Conservation (phyloP, 1,140 invertebrate genomes). For the Euura saliciscinereae region DNA sequence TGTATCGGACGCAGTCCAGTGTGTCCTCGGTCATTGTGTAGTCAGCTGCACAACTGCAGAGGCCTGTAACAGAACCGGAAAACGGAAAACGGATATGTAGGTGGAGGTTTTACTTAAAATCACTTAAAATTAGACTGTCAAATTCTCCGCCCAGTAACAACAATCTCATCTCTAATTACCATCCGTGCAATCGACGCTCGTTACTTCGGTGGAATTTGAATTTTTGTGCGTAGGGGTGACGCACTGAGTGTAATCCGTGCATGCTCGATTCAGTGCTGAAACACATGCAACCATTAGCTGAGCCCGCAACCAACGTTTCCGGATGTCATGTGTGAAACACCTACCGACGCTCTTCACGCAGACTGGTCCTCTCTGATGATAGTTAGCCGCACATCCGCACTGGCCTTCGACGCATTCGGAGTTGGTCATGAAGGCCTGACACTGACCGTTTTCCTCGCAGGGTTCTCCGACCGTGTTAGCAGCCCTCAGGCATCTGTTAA, state of each 20-base stretch:
- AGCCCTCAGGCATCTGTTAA: constrained; percentile 40
- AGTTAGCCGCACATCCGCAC: constrained; percentile 39
- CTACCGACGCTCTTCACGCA: constrained; percentile 43
- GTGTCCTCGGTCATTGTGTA: constrained; percentile 40
- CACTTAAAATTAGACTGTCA: background rate
- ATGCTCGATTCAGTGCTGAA: constrained; percentile 38
- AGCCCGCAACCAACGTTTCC: no score
- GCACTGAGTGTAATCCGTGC: constrained; percentile 39
- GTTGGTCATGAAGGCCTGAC: constrained; percentile 37
- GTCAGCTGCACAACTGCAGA: constrained; percentile 41
- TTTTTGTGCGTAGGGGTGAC: constrained; percentile 40
- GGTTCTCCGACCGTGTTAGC: constrained; percentile 43
- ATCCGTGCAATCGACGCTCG: constrained; percentile 45
- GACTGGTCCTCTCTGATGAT: constrained; percentile 38
- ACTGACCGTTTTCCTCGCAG: constrained; percentile 48
- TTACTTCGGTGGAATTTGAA: constrained; percentile 34
- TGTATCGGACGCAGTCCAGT: constrained; percentile 45
- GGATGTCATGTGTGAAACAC: constrained; percentile 18
- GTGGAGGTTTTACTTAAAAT: background rate
- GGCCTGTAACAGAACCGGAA: constrained; percentile 31
- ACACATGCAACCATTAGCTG: background rate
- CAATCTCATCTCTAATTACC: constrained; percentile 30
- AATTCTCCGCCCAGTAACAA: background rate
- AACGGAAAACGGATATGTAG: constrained; percentile 20
- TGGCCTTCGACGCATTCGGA: constrained; percentile 37